These are phyloP conservation scores for Drosophila baimaii DNA, from an alignment of 1,140 invertebrate species.

Conservation along the genomic window DNA sequence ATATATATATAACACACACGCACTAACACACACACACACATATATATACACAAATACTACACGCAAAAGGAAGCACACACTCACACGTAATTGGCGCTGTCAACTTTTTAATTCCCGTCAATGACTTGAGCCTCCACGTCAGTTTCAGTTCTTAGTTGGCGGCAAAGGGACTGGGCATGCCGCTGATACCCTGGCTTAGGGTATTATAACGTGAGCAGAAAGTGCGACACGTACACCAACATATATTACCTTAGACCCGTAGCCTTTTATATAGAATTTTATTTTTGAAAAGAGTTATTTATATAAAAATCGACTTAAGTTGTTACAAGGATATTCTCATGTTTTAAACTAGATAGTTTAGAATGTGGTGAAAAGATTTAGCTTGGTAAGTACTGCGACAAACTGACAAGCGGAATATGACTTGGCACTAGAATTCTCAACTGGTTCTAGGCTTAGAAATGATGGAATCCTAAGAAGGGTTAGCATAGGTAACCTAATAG, in stretches of 20 bases:
- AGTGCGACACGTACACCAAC: not conserved
- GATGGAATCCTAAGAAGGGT: too few species aligned
- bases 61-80: constrained; percentile 5
- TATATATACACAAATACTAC: not conserved
- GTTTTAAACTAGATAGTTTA: too few species aligned
- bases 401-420: too few species aligned
- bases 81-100: constrained; percentile 45
- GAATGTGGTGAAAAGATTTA: too few species aligned
- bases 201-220: not conserved
- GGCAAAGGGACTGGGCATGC: constrained; percentile 23
- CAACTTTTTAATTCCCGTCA: constrained; percentile 55
- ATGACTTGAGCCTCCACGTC: constrained; percentile 47
- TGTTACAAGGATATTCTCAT: too few species aligned
- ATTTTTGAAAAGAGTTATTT: not conserved
- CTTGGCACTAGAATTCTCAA: too few species aligned
- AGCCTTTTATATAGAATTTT: too few species aligned
- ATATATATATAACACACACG: not conserved
- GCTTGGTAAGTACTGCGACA: too few species aligned
- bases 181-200: constrained; percentile 23
- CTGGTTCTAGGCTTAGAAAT: too few species aligned
- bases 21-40: not conserved
- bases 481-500: too few species aligned
- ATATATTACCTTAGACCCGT: not conserved
- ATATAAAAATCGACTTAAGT: too few species aligned
- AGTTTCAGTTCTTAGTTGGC: constrained; percentile 27